These are phyloP conservation scores for Indri indri DNA, from an alignment of 2,113 vertebrate genomes.

Conservation along the genomic window DNA sequence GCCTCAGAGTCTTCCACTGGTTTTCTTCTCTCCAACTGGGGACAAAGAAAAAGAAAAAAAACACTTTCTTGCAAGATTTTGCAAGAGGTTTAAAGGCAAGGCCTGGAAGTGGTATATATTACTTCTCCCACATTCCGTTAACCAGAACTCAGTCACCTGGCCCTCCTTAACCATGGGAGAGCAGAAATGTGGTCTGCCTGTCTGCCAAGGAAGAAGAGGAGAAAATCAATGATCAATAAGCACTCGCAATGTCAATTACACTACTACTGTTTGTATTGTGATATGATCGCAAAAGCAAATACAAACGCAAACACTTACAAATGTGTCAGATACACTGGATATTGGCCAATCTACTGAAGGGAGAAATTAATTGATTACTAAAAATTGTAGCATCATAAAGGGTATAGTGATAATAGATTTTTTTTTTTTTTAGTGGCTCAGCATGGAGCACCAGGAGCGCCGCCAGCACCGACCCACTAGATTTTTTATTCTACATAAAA, in stretches of 20 bases:
- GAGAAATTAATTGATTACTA: neutral
- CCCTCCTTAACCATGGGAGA: neutral
- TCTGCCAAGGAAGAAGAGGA: neutral
- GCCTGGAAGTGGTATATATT: neutral
- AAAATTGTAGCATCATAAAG: neutral
- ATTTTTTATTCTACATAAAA: neutral
- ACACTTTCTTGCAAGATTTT: neutral
- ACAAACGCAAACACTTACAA: neutral
- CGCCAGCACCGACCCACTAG: too few relatives aligned
- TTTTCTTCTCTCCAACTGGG: neutral
- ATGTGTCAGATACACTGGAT: neutral
- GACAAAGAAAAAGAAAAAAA: neutral
- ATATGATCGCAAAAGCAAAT: neutral
- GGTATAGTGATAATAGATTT: neutral
- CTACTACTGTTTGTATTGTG: neutral
- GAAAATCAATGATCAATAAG: neutral
- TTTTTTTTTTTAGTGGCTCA: neutral
- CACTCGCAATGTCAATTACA: neutral
- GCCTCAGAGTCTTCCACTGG: neutral
- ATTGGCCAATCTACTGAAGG: neutral
- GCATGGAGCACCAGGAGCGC: too few relatives aligned
- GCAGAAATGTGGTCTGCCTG: neutral
- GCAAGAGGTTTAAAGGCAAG: neutral
- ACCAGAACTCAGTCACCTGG: neutral
- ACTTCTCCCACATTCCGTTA: neutral